Conservation (phyloP, 2,113 vertebrate species). For the Pituophis catenifer region DNA sequence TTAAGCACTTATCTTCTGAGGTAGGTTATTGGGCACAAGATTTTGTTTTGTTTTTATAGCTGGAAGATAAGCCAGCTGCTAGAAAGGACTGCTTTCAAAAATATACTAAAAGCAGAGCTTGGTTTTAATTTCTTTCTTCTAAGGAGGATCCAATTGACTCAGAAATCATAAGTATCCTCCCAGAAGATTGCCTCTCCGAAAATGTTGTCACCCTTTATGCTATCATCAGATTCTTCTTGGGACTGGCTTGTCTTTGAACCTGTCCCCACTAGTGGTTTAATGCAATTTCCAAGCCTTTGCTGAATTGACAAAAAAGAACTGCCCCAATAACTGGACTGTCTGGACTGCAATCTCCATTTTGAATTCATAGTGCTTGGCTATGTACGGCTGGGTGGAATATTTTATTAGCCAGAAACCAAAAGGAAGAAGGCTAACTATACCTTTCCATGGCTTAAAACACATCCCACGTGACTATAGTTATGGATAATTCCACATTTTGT, state of each 20-base stretch:
- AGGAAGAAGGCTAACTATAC: not conserved
- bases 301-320: not conserved
- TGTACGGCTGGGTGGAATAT: not conserved
- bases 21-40: not conserved
- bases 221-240: not conserved
- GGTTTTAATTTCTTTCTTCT: not conserved
- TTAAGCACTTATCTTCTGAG: not conserved
- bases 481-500: not conserved
- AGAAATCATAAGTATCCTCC: not conserved
- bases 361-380: not conserved
- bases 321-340: not conserved
- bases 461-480: not conserved
- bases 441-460: not conserved
- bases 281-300: not conserved
- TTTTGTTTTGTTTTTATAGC: not conserved
- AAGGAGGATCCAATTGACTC: not conserved
- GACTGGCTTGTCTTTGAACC: not conserved
- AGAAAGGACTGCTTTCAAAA: not conserved
- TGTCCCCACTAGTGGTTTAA: not conserved
- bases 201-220: not conserved
- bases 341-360: not conserved
- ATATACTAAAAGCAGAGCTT: not conserved
- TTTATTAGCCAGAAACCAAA: not conserved
- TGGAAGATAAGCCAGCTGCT: not conserved
- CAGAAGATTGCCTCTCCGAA: not conserved